Conservation (phyloP, 2,797 vertebrate species). For the Sebastes oblongus region DNA sequence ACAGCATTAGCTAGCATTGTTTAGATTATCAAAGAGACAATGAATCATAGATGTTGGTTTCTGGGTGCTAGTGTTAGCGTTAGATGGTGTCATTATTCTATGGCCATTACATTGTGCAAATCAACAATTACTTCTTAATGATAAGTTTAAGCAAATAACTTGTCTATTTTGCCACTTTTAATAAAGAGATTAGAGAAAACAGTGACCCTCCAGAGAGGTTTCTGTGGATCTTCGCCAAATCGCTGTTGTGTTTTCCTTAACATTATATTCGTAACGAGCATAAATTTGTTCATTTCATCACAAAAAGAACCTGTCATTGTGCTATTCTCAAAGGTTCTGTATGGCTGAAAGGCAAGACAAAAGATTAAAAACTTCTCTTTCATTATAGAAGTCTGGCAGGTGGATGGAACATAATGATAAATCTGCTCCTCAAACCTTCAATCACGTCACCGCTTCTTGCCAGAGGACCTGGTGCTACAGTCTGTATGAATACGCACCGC, state of each 20-base stretch:
- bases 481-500: neutral
- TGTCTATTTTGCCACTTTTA: neutral
- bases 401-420: neutral
- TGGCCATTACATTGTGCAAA: neutral
- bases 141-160: neutral
- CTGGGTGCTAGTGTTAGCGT: neutral
- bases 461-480: neutral
- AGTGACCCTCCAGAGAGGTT: neutral
- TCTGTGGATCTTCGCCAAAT: neutral
- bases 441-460: neutral
- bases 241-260: neutral
- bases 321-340: neutral
- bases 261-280: neutral
- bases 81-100: too few relatives aligned
- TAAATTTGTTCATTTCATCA: neutral
- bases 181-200: neutral
- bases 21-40: neutral
- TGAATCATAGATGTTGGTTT: neutral
- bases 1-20: neutral
- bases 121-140: neutral
- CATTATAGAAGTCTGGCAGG: neutral
- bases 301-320: neutral
- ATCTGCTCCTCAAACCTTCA: conserved; percentile 7
- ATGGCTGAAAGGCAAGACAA: neutral
- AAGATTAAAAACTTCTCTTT: neutral